A percentile compares a stretch with the other conserved stretches of the same genome.
These are phyloP conservation scores for Hepsetus odoe DNA, from an alignment of 2,113 vertebrate genomes.

Conservation along the genomic window DNA sequence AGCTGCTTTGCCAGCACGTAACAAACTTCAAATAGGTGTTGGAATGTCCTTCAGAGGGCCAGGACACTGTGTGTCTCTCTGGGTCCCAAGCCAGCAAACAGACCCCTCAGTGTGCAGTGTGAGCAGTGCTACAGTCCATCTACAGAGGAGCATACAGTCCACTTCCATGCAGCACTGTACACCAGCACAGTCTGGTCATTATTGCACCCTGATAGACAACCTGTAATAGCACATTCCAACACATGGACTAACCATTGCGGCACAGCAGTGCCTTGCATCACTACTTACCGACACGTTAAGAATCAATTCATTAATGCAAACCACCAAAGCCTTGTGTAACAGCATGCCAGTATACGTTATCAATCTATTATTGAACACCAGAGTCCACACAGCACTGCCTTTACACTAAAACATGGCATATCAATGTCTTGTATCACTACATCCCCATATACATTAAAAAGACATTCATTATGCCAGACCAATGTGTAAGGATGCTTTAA, in stretches of 20 bases:
- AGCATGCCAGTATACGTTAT: neutral
- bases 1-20: conserved; percentile 26
- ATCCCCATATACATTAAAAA: no score
- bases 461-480: no score
- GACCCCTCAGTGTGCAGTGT: conserved; percentile 16
- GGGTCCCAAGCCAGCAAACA: conserved; percentile 23
- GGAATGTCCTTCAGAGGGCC: conserved; percentile 33
- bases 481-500: no score
- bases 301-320: neutral
- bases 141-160: neutral
- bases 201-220: neutral
- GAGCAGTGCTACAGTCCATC: neutral
- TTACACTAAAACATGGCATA: neutral
- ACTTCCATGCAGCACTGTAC: neutral
- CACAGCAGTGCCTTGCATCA: neutral
- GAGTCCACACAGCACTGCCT: neutral
- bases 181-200: neutral
- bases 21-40: conserved; percentile 46
- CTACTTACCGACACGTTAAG: neutral
- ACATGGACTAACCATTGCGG: neutral
- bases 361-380: neutral
- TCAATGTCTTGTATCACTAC: neutral
- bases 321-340: neutral
- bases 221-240: neutral
- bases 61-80: conserved; percentile 6